phyloP scores from a whole-genome alignment of 1,140 invertebrate genomes.

The Ostrea denselamellosa region DNA sequence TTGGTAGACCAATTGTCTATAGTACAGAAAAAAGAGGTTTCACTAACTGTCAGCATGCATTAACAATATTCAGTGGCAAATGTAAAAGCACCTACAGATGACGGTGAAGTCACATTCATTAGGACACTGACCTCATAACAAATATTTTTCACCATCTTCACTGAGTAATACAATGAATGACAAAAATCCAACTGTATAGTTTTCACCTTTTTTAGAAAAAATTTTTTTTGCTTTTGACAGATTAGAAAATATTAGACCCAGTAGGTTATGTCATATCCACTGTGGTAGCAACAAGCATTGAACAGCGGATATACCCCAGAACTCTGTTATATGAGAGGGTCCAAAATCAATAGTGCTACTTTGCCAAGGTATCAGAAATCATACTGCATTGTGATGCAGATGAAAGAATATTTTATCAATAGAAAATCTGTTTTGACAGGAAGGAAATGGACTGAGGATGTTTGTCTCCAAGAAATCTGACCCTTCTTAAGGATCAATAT shows the following conservation, averaged over 20 bases:
- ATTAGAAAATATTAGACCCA: background rate
- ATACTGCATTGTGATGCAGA: background rate
- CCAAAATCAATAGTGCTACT: background rate
- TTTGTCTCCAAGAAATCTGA: slow-evolving; percentile 26
- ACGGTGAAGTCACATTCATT: background rate
- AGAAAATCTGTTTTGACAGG: background rate
- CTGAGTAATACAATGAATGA: background rate
- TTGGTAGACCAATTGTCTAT: no score
- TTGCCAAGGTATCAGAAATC: background rate
- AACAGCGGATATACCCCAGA: background rate
- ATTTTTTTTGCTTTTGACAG: background rate
- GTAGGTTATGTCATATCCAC: background rate
- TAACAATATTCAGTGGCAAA: background rate
- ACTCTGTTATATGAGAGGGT: background rate
- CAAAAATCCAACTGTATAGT: no score
- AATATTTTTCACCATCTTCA: background rate
- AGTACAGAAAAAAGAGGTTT: no score
- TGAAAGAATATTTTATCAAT: background rate
- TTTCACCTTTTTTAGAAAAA: background rate
- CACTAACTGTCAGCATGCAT: background rate
- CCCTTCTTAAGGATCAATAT: background rate
- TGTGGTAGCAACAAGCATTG: background rate
- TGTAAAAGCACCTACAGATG: background rate
- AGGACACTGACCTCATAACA: background rate
- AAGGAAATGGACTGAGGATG: slow-evolving; percentile 16